Percentiles rank a stretch among this genome's conserved stretches.
Conservation (phyloP, 1,140 invertebrate species). For the Diachasma alloeum region DNA sequence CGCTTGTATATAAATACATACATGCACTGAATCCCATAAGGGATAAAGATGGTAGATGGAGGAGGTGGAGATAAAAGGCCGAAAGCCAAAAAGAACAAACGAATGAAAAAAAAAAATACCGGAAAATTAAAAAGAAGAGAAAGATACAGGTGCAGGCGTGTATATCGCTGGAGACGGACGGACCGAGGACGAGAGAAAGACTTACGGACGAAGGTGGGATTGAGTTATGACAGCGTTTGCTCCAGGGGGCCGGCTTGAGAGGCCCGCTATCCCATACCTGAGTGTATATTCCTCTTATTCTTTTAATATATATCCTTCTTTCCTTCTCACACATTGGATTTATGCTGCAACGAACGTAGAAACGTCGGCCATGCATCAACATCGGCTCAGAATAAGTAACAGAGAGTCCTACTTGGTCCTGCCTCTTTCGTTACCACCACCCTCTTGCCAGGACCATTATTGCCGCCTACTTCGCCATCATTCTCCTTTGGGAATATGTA, state of each 20-base stretch:
- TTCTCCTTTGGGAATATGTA: background rate
- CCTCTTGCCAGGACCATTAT: constrained; percentile 41
- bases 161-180: constrained; percentile 20
- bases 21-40: constrained; percentile 18
- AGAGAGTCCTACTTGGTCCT: constrained; percentile 42
- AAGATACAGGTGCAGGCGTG: constrained; percentile 31
- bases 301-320: constrained; percentile 44
- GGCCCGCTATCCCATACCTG: constrained; percentile 43
- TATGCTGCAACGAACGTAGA: constrained; percentile 40
- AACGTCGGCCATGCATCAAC: constrained; percentile 64
- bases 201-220: constrained; percentile 61
- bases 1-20: constrained; percentile 13
- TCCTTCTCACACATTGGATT: constrained; percentile 16
- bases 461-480: constrained; percentile 52
- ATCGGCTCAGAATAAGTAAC: constrained; percentile 50
- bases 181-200: constrained; percentile 33
- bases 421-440: constrained; percentile 51
- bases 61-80: constrained; percentile 23
- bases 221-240: constrained; percentile 67
- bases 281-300: constrained; percentile 57
- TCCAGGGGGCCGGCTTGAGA: constrained; percentile 60
- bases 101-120: background rate
- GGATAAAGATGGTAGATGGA: constrained; percentile 21
- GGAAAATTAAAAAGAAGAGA: constrained; percentile 15
- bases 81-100: constrained; percentile 12